Conservation (phyloP, 1,140 invertebrate species). For the Gerris buenoi region DNA sequence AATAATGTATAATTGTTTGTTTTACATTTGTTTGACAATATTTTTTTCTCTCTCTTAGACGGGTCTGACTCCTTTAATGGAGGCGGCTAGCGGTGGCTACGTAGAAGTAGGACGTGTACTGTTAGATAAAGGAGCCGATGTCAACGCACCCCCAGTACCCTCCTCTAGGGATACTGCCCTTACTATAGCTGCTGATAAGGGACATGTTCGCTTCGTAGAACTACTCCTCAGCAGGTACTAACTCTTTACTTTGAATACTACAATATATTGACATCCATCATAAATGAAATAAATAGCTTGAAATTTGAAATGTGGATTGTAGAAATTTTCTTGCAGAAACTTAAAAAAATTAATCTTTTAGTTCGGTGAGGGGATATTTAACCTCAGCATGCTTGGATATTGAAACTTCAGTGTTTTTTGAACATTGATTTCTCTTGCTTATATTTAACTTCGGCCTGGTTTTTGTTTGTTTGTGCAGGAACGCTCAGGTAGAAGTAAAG, state of each 20-base stretch:
- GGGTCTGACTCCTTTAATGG: constrained; percentile 95
- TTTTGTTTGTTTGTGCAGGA: constrained; percentile 33
- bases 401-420: too few relatives aligned
- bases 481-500: constrained; percentile 86
- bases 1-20: constrained; percentile 3
- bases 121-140: constrained; percentile 91
- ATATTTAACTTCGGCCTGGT: too few relatives aligned
- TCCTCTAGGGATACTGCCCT: constrained; percentile 94
- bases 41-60: constrained; percentile 41
- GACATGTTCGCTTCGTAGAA: constrained; percentile 93
- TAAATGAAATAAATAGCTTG: constrained; percentile 3
- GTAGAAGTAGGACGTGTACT: constrained; percentile 93
- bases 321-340: too few relatives aligned
- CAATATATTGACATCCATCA: not conserved
- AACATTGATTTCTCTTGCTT: too few relatives aligned
- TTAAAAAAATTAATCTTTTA: too few relatives aligned
- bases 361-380: too few relatives aligned
- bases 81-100: constrained; percentile 96
- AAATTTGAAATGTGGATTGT: too few relatives aligned
- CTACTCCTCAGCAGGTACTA: constrained; percentile 42
- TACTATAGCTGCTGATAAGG: constrained; percentile 98
- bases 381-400: too few relatives aligned
- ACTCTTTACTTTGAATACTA: not conserved
- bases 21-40: not conserved
- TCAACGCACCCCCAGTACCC: constrained; percentile 95